Percentiles rank a stretch among this genome's conserved stretches.
These are phyloP conservation scores for Pristionchus arcanus DNA, from an alignment of 2,888 invertebrate species.

Conservation along the genomic window DNA sequence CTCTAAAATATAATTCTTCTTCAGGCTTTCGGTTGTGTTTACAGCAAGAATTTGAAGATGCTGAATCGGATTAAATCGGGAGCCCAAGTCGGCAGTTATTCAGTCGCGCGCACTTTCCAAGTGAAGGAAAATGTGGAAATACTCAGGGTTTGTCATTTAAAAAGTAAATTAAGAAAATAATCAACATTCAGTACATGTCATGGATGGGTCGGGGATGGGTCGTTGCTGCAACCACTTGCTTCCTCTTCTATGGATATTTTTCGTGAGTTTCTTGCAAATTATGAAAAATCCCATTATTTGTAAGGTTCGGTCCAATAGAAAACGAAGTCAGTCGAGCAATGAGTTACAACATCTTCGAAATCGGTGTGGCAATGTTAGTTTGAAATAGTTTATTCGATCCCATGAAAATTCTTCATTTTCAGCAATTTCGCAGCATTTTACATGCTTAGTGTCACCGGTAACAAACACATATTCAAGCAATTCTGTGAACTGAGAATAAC, in stretches of 20 bases:
- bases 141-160: background rate
- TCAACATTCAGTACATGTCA: constrained; percentile 7
- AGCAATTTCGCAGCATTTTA: background rate
- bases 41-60: background rate
- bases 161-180: background rate
- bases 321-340: background rate
- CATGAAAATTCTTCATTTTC: background rate
- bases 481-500: background rate
- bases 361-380: background rate
- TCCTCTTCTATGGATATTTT: background rate
- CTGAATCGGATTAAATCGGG: background rate
- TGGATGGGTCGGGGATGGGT: constrained; percentile 4
- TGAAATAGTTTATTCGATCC: no score
- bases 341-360: constrained; percentile 7
- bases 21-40: background rate
- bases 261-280: background rate
- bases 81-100: background rate
- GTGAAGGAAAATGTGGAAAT: constrained; percentile 3
- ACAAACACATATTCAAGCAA: background rate
- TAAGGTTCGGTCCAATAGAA: background rate
- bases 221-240: background rate
- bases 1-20: background rate
- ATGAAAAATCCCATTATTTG: background rate
- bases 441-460: background rate
- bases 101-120: background rate